phyloP scores from a whole-genome alignment of 2,888 invertebrate genomes.

The Pediacus dermestoides region DNA sequence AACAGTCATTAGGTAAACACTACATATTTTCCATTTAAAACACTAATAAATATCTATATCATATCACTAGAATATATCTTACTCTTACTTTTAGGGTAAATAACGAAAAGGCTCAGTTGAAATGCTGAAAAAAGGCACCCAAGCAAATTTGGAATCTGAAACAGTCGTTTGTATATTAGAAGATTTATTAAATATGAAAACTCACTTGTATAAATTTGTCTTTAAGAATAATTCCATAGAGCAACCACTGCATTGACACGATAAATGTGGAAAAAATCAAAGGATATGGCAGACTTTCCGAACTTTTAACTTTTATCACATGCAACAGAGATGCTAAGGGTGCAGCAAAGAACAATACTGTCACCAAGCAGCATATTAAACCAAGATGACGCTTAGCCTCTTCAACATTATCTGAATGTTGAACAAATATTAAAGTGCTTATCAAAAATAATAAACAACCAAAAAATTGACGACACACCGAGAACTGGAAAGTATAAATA shows the following conservation, averaged over 20 bases:
- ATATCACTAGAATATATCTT: conserved; percentile 1
- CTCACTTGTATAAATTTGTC: conserved; percentile 78
- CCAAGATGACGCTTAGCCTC: conserved; percentile 63
- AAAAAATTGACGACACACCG: conserved; percentile 61
- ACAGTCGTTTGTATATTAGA: conserved; percentile 15
- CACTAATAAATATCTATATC: too few relatives aligned
- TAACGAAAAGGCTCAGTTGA: conserved; percentile 73
- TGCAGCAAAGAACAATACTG: conserved; percentile 77
- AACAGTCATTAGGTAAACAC: too few relatives aligned
- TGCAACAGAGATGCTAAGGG: conserved; percentile 76
- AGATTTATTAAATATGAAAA: conserved; percentile 12
- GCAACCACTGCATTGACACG: conserved; percentile 78
- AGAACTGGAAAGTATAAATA: conserved; percentile 44
- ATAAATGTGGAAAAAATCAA: conserved; percentile 80
- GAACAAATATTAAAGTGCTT: conserved; percentile 58
- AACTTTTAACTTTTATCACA: conserved; percentile 74
- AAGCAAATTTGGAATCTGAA: conserved; percentile 74
- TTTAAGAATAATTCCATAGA: conserved; percentile 74
- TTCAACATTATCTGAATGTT: conserved; percentile 53
- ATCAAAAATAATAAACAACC: conserved; percentile 54
- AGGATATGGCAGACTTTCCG: conserved; percentile 84
- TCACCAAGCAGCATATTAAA: conserved; percentile 66
- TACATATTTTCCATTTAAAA: too few relatives aligned
- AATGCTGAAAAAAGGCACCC: conserved; percentile 69
- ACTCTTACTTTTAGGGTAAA: conserved; percentile 60